Base-by-base conservation (phyloP, 1,140 invertebrate species). In the Leucophenga varia region DNA sequence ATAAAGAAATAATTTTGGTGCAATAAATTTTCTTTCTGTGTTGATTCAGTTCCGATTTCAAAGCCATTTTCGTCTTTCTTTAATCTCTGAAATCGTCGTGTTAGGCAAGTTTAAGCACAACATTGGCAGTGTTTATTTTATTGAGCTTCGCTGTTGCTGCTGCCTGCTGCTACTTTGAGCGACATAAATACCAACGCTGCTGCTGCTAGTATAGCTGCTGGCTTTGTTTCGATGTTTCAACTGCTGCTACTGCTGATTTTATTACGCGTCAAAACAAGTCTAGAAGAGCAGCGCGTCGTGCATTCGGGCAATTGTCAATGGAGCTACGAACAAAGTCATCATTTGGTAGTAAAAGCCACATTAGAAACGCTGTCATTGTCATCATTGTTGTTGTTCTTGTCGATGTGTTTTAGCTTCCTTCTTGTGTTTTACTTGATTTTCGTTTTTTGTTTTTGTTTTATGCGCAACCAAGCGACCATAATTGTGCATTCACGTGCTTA, bases 121-220 rank as follows among this genome's bases (percentile, higher is more conserved):
- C 41, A 52, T 67, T 52, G 63, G 49, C 63, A 63, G 55, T 63
- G 59, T 65, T 65, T 65, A 65, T 65, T 67, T 65, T 65, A 67
- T 65, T 65, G 10, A 25, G 63, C 67, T 63, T 63, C 57, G 41
- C 35, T 37, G 6, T 37, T 3, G 4, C 22, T 18, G 13, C 6
- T 17, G 35, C 35, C 3, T 13, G 49, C 25, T 61, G n/a, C n/a
- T n/a, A n/a, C n/a, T n/a, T n/a, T n/a, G n/a, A n/a, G n/a, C n/a
- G n/a, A n/a, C n/a, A n/a, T n/a, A n/a, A n/a, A n/a, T n/a, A n/a
- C n/a, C n/a, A n/a, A n/a, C n/a, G n/a, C 17, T 47, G 49, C 34
- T 53, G 46, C 40, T 44, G 42, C 42, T 54, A 52, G 59, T 17
- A 37, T 8, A 19, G 18, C 16, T 14, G 18, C 5, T 25, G 22